Evolutionary conservation across 2,888 invertebrate species (phyloP).

Genomic region (Dicranocentrus wangi): DNA sequence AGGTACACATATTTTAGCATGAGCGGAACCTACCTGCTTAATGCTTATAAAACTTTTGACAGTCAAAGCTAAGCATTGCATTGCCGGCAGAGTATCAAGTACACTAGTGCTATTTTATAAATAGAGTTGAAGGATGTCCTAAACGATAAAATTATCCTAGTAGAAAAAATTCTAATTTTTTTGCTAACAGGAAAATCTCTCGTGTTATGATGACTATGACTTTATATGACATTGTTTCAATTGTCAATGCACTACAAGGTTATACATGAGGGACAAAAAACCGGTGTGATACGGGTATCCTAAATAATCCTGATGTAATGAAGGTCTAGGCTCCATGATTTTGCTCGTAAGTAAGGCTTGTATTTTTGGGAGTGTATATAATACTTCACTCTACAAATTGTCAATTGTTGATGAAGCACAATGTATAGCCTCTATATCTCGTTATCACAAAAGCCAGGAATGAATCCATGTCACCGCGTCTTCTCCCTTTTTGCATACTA

Average conservation of each 20-base stretch:
- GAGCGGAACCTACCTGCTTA: no score
- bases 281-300: conserved; percentile 54
- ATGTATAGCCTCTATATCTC: conserved; percentile 33
- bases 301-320: conserved; percentile 12
- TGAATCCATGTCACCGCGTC: conserved; percentile 40
- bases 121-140: conserved; percentile 42
- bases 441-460: conserved; percentile 48
- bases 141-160: conserved; percentile 20
- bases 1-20: no score
- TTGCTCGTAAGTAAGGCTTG: neutral
- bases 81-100: neutral
- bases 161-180: neutral
- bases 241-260: neutral
- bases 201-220: neutral
- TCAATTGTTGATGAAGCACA: conserved; percentile 49
- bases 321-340: conserved; percentile 43
- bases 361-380: neutral
- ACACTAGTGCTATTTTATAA: conserved; percentile 5
- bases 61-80: neutral
- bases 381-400: conserved; percentile 28
- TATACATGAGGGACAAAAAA: conserved; percentile 33
- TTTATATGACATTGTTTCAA: neutral
- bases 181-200: no score
- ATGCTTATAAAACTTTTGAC: neutral
- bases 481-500: neutral